A percentile compares a stretch with the other conserved stretches of the same genome.
These are phyloP conservation scores for Dryobota labecula DNA, from an alignment of 2,888 invertebrate species.

Conservation along the genomic window DNA sequence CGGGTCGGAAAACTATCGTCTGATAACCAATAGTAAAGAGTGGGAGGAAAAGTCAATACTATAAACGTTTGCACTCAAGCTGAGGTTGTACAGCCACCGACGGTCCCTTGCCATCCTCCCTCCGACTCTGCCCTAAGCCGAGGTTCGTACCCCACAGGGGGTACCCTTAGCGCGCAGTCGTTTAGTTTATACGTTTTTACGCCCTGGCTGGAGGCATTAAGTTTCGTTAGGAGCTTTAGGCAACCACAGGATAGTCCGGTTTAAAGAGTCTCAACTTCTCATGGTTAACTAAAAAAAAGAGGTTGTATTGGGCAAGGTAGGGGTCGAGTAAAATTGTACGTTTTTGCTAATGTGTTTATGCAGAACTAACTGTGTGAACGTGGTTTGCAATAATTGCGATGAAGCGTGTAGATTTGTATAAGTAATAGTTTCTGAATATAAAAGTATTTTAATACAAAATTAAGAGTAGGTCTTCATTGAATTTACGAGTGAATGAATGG, in stretches of 20 bases:
- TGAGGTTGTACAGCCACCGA: too few species aligned
- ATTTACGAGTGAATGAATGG: too few species aligned
- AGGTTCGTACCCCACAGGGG: too few species aligned
- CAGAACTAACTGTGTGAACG: constrained; percentile 37
- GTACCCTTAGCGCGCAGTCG: too few species aligned
- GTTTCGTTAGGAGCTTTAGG: too few species aligned
- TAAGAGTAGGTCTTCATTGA: constrained; percentile 2
- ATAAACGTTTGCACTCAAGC: constrained; percentile 25
- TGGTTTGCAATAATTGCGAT: constrained; percentile 10
- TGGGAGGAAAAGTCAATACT: constrained; percentile 39
- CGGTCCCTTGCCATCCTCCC: too few species aligned
- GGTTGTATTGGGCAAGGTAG: constrained; percentile 24
- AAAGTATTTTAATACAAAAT: constrained; percentile 1
- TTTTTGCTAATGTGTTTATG: constrained; percentile 19
- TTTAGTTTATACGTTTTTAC: too few species aligned
- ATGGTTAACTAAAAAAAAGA: too few species aligned
- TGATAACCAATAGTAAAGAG: constrained; percentile 18
- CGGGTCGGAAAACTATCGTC: constrained; percentile 16
- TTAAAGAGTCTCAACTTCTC: too few species aligned
- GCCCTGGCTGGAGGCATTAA: too few species aligned
- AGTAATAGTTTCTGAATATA: not conserved
- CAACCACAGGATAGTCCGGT: too few species aligned
- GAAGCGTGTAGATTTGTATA: constrained; percentile 11
- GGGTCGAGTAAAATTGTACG: constrained; percentile 1
- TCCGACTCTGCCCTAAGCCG: too few species aligned